Evolutionary conservation across 2,113 vertebrate genomes (phyloP).

Genomic region (Arvicanthis niloticus): DNA sequence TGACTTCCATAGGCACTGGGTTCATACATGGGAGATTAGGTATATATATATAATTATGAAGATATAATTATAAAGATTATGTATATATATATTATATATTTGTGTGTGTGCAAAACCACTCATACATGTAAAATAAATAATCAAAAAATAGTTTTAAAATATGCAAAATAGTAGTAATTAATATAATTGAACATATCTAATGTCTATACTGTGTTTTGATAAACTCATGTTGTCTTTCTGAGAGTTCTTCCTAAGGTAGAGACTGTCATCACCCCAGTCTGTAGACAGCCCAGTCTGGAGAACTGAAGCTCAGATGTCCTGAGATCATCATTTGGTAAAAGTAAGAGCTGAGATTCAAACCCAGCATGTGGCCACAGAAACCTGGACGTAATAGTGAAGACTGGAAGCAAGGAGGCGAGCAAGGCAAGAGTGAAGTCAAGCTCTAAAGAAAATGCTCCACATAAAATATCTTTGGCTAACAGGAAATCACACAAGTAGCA

Average conservation of each 20-base stretch:
- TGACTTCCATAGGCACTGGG: background rate
- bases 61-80: too few relatives aligned
- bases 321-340: background rate
- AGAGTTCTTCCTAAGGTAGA: background rate
- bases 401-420: background rate
- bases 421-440: background rate
- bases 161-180: background rate
- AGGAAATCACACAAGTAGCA: background rate
- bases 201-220: background rate
- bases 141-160: background rate
- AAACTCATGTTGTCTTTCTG: background rate
- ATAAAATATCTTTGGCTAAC: background rate
- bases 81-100: too few relatives aligned
- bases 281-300: background rate
- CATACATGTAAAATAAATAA: background rate
- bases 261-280: background rate
- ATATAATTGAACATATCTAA: background rate
- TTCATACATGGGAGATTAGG: background rate
- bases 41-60: background rate
- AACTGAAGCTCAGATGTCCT: background rate
- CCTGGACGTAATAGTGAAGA: too few relatives aligned
- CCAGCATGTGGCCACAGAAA: background rate
- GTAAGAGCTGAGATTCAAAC: background rate
- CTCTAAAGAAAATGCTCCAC: background rate
- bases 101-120: background rate